Evolutionary conservation across 2,888 invertebrate genomes (phyloP), one percentile per base, ranked within the genome.

Genomic region (Lasioglossum oenotherae): DNA sequence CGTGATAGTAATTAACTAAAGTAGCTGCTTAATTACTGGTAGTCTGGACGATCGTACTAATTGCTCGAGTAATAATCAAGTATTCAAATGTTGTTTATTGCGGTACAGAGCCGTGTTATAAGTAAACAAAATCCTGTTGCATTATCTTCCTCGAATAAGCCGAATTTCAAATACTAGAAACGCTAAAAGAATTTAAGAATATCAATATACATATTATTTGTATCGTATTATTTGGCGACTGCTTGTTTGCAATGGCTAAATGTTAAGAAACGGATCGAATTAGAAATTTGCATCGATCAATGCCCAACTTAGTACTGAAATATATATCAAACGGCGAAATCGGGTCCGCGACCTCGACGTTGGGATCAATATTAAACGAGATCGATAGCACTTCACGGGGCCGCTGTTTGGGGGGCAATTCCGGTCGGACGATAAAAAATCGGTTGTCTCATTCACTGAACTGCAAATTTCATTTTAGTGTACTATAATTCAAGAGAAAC

Each of bases 331-430:
- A 16, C 53, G 31, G 53, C 19, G 71, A 87, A 78, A 83, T 87
- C 75, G 74, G 71, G 31, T 64, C 73, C 73, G 69, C 57, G 76
- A 71, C 80, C 76, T 78, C 80, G 53, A 23, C 71, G 71, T 81
- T 77, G 49, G 53, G 64, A 83, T 78, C 78, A 77, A 80, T 79
- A 78, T 71, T 81, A 83, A 79, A 71, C 78, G 57, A 41, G 41
- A 87, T 87, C 87, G 81, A 87, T 87, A 83, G 57, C 12, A 27
- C 60, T 57, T 49, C 8, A 74, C 76, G 53, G 31, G 64, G 49
- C 38, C 31, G 12, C n/a, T n/a, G 49, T 78, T 71, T 71, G n/a
- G 41, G 71, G 71, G 41, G 41, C 41, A 41, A 38, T 71, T 38
- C 71, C 71, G n/a, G 41, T 71, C 12, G n/a, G 41, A 71, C n/a